Evolutionary conservation across 2,888 invertebrate species (phyloP).

Genomic region (Periphyllus acericola): DNA sequence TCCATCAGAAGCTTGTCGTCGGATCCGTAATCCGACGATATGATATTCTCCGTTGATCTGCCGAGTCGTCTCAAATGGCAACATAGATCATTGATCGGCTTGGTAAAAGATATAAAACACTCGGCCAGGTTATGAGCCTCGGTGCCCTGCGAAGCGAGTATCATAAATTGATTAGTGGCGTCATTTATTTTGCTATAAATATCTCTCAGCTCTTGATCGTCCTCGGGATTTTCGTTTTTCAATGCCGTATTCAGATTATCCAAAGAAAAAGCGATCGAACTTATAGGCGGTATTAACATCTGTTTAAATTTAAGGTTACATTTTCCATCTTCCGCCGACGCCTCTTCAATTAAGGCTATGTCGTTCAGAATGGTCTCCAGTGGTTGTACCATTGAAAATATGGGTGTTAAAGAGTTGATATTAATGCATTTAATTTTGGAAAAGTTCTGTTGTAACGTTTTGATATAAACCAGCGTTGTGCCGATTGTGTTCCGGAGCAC

Average conservation of each 20-base stretch:
- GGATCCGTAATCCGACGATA: slow-evolving; percentile 50
- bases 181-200: slow-evolving; percentile 35
- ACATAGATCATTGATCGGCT: slow-evolving; percentile 52
- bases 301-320: slow-evolving; percentile 9
- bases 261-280: slow-evolving; percentile 40
- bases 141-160: slow-evolving; percentile 14
- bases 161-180: slow-evolving; percentile 20
- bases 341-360: background rate
- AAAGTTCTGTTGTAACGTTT: slow-evolving; percentile 28
- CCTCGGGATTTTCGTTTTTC: background rate
- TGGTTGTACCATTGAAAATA: slow-evolving; percentile 51
- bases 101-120: slow-evolving; percentile 52
- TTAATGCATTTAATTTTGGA: slow-evolving; percentile 33
- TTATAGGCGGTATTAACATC: slow-evolving; percentile 46
- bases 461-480: slow-evolving; percentile 31
- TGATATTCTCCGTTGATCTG: slow-evolving; percentile 46
- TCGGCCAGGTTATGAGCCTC: slow-evolving; percentile 42
- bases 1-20: slow-evolving; percentile 51
- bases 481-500: slow-evolving; percentile 40
- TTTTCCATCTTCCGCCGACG: background rate
- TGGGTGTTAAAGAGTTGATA: background rate
- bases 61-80: slow-evolving; percentile 36
- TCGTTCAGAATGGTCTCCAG: slow-evolving; percentile 41
- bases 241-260: slow-evolving; percentile 5
- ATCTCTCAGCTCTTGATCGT: slow-evolving; percentile 34